These are phyloP conservation scores for Characodon lateralis DNA, from an alignment of 2,797 vertebrate species.

Conservation along the genomic window DNA sequence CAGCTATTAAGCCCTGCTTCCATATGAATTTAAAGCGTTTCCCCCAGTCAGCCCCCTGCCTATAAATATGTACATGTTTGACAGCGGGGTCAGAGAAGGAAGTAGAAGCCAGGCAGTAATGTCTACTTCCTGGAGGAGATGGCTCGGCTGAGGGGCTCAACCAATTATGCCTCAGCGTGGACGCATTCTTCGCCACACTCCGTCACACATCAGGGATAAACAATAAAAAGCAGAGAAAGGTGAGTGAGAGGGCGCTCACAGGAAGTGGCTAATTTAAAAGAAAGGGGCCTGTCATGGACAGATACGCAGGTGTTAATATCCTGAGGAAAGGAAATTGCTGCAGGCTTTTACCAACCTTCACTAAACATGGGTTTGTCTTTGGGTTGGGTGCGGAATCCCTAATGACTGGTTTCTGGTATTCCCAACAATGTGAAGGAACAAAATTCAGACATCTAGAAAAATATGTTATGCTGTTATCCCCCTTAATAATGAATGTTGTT, in stretches of 20 bases:
- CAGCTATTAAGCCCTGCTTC: slow-evolving; percentile 71
- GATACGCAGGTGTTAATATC: slow-evolving; percentile 67
- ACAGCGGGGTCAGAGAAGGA: slow-evolving; percentile 71
- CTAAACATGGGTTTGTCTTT: slow-evolving; percentile 25
- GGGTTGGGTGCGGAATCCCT: slow-evolving; percentile 30
- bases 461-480: not conserved
- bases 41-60: slow-evolving; percentile 48
- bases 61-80: slow-evolving; percentile 82
- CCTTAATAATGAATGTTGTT: slow-evolving; percentile 21
- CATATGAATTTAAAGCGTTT: slow-evolving; percentile 71
- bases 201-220: slow-evolving; percentile 74
- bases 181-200: slow-evolving; percentile 62
- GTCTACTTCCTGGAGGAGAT: slow-evolving; percentile 67
- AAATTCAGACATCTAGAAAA: slow-evolving; percentile 7
- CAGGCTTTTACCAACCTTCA: slow-evolving; percentile 53
- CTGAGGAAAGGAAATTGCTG: slow-evolving; percentile 65
- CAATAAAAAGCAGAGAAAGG: slow-evolving; percentile 68
- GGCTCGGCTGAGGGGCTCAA: slow-evolving; percentile 37
- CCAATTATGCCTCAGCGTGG: slow-evolving; percentile 69
- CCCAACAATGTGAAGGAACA: not conserved
- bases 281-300: slow-evolving; percentile 53
- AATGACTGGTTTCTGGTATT: slow-evolving; percentile 28
- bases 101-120: slow-evolving; percentile 63
- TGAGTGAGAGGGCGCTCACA: slow-evolving; percentile 62
- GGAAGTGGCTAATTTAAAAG: slow-evolving; percentile 71